Evolutionary conservation across 1,140 invertebrate species (phyloP).

Genomic region (Gonioctena quinquepunctata): DNA sequence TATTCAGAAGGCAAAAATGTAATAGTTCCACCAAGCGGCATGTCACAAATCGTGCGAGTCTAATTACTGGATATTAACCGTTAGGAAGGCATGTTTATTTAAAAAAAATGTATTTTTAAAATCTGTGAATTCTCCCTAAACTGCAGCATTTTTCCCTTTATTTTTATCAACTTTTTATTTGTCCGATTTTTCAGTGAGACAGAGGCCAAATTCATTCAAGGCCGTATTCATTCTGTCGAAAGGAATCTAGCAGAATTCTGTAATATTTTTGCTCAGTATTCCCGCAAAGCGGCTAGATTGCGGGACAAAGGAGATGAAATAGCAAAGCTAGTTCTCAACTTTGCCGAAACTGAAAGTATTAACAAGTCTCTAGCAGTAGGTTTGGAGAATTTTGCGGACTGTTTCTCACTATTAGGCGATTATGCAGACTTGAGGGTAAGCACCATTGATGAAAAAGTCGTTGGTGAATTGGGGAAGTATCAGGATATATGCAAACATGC

Average conservation of each 20-base stretch:
- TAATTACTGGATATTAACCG: too few relatives aligned
- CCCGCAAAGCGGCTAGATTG: conserved; percentile 71
- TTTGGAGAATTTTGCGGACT: conserved; percentile 66
- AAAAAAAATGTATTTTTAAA: too few relatives aligned
- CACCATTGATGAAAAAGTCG: conserved; percentile 69
- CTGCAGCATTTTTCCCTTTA: too few relatives aligned
- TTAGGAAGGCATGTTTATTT: too few relatives aligned
- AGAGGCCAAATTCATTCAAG: conserved; percentile 73
- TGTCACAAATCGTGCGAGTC: too few relatives aligned
- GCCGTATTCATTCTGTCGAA: conserved; percentile 69
- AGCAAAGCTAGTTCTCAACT: conserved; percentile 65
- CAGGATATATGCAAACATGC: conserved; percentile 73
- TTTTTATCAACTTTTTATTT: too few relatives aligned
- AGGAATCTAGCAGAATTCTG: conserved; percentile 72
- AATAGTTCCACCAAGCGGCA: too few relatives aligned
- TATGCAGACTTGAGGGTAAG: conserved; percentile 73
- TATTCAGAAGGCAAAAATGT: too few relatives aligned
- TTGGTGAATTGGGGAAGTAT: conserved; percentile 69
- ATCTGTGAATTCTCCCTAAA: too few relatives aligned
- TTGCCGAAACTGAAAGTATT: conserved; percentile 69
- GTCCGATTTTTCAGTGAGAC: conserved; percentile 57
- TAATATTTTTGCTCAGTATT: conserved; percentile 66
- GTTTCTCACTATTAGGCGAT: conserved; percentile 69
- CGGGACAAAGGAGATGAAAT: conserved; percentile 73
- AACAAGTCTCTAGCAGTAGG: conserved; percentile 69